Percentiles rank a stretch among this genome's conserved stretches.
Conservation (phyloP, 2,113 vertebrate genomes). For the Equus quagga region DNA sequence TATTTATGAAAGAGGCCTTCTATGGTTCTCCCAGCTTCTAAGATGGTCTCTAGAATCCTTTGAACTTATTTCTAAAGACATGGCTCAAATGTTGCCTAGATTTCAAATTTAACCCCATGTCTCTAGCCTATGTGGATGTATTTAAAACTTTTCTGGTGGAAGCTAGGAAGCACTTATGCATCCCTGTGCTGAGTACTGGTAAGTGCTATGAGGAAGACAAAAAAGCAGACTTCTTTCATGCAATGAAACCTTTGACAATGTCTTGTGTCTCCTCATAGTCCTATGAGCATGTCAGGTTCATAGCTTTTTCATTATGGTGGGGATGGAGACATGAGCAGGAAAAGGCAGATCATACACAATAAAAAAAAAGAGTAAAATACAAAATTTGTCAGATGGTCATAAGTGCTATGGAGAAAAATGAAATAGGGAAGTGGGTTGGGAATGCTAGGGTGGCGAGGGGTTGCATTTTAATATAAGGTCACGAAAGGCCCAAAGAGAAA, state of each 20-base stretch:
- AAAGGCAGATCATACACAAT: background rate
- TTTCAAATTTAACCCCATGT: background rate
- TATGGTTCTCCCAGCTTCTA: background rate
- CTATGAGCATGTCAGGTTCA: background rate
- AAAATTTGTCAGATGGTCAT: background rate
- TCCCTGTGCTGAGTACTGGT: background rate
- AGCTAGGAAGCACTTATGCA: background rate
- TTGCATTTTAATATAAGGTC: background rate
- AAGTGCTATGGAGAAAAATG: background rate
- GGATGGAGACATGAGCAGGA: background rate
- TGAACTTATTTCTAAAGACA: conserved; percentile 25
- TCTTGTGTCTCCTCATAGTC: background rate
- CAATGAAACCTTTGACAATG: background rate
- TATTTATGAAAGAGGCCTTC: background rate
- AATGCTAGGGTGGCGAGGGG: rapidly evolving
- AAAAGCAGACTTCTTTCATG: background rate
- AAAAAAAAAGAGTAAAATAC: background rate
- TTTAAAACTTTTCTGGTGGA: conserved; percentile 14
- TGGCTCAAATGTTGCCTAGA: background rate
- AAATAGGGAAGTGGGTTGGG: background rate
- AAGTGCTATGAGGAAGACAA: background rate
- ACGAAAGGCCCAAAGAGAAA: background rate
- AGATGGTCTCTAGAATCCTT: background rate
- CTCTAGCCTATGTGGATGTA: background rate
- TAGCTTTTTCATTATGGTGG: background rate